Base-by-base conservation (phyloP, 2,113 vertebrate species). In the Atractosteus spatula region DNA sequence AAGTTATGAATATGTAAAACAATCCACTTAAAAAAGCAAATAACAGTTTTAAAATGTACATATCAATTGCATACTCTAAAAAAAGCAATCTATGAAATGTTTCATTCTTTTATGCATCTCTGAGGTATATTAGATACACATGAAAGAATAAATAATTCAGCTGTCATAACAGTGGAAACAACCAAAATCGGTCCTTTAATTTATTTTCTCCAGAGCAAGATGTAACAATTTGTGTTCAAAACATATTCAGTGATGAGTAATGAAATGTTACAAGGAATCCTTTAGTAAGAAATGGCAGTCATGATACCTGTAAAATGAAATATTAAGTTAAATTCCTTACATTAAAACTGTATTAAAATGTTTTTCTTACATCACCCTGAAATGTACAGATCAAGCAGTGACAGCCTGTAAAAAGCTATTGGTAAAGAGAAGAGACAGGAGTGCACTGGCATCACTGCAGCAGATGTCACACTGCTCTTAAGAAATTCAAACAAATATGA, bases 401-500 rank as follows among this genome's bases (percentile, higher is more conserved):
- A 62, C 59, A 63, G 62, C 16, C 70, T 68, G 69, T 29, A 29
- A 29, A 54, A 67, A 77, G 75, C 74, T 63, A 45, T 63, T 54
- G 16, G 59, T 73, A 68, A 44, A 45, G 45, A 54, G 45, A 72
- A 71, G 70, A 66, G 74, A 77, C 65, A 78, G 71, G 78, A 78
- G 61, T 43, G 0, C 68, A 45, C 41, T 55, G 41, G 8, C 41
- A 41, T 75, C 74, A 55, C 59, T 64, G 70, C 69, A 66, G 42
- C 68, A 73, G 70, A 73, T 70, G 63, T 69, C 55, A 63, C 43
- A 54, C 45, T 45, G 66, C 69, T 72, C 74, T 56, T 70, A 75
- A 76, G 63, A 77, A 69, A 80, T 41, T 65, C 17, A 75, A 78
- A 81, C 77, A 29, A 29, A 29, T 61, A 71, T 77, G 68, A 72